Base-by-base conservation (phyloP, 2,888 invertebrate species). In the Torymus tubicola region DNA sequence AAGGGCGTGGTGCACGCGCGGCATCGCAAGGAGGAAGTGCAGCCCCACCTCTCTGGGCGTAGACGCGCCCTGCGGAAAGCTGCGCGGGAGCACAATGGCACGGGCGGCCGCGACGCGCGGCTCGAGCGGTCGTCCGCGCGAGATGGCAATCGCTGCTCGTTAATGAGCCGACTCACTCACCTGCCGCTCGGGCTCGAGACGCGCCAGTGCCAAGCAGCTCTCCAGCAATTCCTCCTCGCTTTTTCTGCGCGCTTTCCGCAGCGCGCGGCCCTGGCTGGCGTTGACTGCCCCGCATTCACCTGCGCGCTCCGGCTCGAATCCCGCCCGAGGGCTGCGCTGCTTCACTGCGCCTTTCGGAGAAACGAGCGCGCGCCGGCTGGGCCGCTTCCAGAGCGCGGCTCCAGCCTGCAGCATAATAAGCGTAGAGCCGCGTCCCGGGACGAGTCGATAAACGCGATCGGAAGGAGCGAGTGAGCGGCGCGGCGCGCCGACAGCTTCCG, bases 41-140 rank as follows among this genome's bases (percentile, higher is more conserved):
- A 86, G 88, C 86, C 85, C 86, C 86, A 85, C 86, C 87, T 85
- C 81, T 86, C 82, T 86, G 86, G 85, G 84, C 87, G 85, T 86
- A 85, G 86, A 85, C 86, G 78, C 81, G 70, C 83, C 82, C 81
- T 82, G 67, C n/a, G n/a, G 61, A 61, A 67, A 72, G 83, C 83
- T 80, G 82, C 81, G 79, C 78, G 78, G 81, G 81, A 83, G 77
- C 79, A 85, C 84, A 85, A 85, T 85, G 83, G 83, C 82, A 81
- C 78, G 76, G 72, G 80, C 12, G n/a, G 70, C 18, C 18, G 50
- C 61, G 52, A 60, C 21, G 24, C 61, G 24, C 18, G 52, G 42
- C 14, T 42, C 11, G 50, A 64, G 42, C 14, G 60, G 16, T 2
- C 24, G 61, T 2, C 24, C 8, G 18, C 21, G 58, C 79, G 82